Evolutionary conservation across 2,888 invertebrate species (phyloP).

Genomic region (Rapana venosa): DNA sequence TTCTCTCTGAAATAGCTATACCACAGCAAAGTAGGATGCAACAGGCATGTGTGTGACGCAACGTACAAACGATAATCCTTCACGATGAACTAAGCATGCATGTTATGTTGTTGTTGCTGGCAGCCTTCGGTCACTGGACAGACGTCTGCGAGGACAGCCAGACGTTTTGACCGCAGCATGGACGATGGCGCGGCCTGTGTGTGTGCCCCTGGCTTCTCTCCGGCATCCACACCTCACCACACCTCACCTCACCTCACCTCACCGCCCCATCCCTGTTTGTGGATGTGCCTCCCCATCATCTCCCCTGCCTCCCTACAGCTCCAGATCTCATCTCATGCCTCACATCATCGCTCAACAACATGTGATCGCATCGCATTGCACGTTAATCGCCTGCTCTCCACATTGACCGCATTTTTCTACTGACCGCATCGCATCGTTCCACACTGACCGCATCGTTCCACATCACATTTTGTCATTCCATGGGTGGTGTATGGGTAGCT

Average conservation of each 20-base stretch:
- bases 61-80: neutral
- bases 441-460: too few relatives aligned
- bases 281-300: neutral
- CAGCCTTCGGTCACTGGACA: slow-evolving; percentile 93
- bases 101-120: slow-evolving; percentile 55
- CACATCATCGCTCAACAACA: neutral
- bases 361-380: neutral
- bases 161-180: slow-evolving; percentile 65
- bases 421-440: neutral
- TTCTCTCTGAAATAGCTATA: too few relatives aligned
- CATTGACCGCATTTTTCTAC: neutral
- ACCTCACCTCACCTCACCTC: neutral
- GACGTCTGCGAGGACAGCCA: slow-evolving; percentile 88
- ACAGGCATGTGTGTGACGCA: too few relatives aligned
- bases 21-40: too few relatives aligned
- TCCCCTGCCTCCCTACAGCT: neutral
- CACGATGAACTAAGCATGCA: slow-evolving; percentile 16
- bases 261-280: neutral
- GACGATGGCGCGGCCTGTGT: neutral
- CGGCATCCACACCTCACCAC: neutral
- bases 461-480: too few relatives aligned
- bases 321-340: neutral
- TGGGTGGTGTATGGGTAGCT: too few relatives aligned
- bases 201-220: neutral
- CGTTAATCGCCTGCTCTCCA: too few relatives aligned